phyloP scores from a whole-genome alignment of 1,140 invertebrate species.

The Caenorhabditis remanei region DNA sequence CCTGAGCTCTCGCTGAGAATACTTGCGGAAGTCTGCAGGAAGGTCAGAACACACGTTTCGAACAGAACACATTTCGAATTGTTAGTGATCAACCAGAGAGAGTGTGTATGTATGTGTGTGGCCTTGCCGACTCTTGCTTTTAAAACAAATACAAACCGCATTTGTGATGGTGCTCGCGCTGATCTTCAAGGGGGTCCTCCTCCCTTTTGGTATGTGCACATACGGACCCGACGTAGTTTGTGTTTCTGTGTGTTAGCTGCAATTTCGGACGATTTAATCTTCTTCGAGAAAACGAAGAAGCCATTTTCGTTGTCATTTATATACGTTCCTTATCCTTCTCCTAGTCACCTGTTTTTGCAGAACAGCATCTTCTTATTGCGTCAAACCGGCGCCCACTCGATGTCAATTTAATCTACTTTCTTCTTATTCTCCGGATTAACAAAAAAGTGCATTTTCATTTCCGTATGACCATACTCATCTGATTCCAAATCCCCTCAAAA shows the following conservation, averaged over 20 bases:
- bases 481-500: background rate
- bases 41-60: slow-evolving; percentile 47
- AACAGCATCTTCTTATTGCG: slow-evolving; percentile 22
- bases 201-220: slow-evolving; percentile 9
- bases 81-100: slow-evolving; percentile 37
- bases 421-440: slow-evolving; percentile 21
- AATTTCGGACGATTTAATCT: slow-evolving; percentile 15
- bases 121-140: slow-evolving; percentile 17
- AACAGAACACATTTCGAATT: slow-evolving; percentile 31
- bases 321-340: slow-evolving; percentile 5
- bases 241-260: slow-evolving; percentile 22
- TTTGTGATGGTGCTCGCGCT: slow-evolving; percentile 54
- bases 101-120: slow-evolving; percentile 37
- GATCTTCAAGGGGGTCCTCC: slow-evolving; percentile 29
- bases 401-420: slow-evolving; percentile 30
- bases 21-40: slow-evolving; percentile 1
- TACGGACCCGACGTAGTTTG: slow-evolving; percentile 36
- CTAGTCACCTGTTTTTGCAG: slow-evolving; percentile 44
- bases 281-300: slow-evolving; percentile 12
- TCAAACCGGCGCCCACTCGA: slow-evolving; percentile 16
- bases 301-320: background rate
- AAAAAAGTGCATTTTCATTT: slow-evolving; percentile 30
- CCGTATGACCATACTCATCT: background rate
- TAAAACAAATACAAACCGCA: slow-evolving; percentile 54
- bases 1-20: background rate